Percentiles rank a stretch among this genome's conserved stretches.
Evolutionary conservation across 2,888 invertebrate genomes (phyloP).

Genomic region (Hypsopygia costalis): DNA sequence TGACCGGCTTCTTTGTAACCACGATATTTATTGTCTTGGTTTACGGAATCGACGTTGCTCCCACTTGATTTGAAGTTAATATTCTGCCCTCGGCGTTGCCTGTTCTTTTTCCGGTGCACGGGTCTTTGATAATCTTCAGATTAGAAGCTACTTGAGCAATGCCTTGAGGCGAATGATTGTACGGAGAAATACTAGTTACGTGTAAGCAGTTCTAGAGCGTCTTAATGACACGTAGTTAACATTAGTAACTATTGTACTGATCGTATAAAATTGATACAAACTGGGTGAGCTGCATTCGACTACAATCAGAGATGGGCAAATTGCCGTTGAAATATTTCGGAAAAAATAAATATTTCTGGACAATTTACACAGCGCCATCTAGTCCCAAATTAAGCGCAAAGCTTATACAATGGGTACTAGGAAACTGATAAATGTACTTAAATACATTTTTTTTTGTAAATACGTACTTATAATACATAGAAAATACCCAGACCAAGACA

Average conservation of each 20-base stretch:
- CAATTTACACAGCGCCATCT: no score
- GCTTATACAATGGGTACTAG: no score
- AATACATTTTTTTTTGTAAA: no score
- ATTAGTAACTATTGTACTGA: not conserved
- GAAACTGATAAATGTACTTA: no score
- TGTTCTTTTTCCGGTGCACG: constrained; percentile 3
- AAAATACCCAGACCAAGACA: no score
- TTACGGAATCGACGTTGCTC: not conserved
- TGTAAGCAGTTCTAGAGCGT: not conserved
- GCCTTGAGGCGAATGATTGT: not conserved
- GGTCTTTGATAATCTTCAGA: constrained; percentile 1
- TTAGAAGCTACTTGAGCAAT: not conserved
- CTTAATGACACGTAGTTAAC: not conserved
- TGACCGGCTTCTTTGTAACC: not conserved
- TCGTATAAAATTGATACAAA: no score
- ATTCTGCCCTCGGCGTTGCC: not conserved
- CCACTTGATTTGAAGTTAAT: constrained; percentile 1
- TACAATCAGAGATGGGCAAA: no score
- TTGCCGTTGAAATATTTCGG: no score
- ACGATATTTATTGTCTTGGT: not conserved
- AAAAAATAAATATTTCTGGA: no score
- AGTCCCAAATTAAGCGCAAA: no score
- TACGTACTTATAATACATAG: no score
- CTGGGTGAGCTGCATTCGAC: no score
- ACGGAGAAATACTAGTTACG: not conserved